Evolutionary conservation across 2,113 vertebrate species (phyloP), one percentile per base, ranked within the genome.

Genomic region (Tragelaphus scriptus): DNA sequence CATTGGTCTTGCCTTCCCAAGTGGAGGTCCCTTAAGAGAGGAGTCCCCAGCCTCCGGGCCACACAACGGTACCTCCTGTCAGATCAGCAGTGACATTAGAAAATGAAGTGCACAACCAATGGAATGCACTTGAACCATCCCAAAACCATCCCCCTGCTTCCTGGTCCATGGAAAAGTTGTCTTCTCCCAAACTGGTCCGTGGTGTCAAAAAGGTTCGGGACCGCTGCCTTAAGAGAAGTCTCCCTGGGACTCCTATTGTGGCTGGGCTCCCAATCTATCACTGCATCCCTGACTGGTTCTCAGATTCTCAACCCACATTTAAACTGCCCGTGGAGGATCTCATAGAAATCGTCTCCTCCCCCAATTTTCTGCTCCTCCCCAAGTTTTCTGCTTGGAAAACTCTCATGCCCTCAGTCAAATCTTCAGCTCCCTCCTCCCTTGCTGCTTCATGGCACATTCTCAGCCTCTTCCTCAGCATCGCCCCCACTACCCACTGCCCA

Each of bases 111-210:
- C 6, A 26, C 40, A 77, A 4, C 12, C 26, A 26, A 15, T 15
- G 71, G 26, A 26, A 15, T 77, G 71, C 40, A 15, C 71, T 26
- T 26, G 71, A 44, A 77, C 44, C 71, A 44, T 7, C 40, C 40
- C 2, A 0, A 7, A 26, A 44, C 71, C 3, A 0, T 1, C 40
- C 12, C 40, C 40, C 40, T 44, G 40, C 40, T 44, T 44, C 71
- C 71, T 77, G 71, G 6, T 26, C 21, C 40, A 44, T 7, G 23
- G 71, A 44, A 44, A 44, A 44, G 3, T 14, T 44, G 23, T 77
- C 40, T 40, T 77, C 71, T 77, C 13, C 71, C 40, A 77, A 26
- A 44, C 71, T 0, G 23, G 40, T 13, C 40, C 71, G 12, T 15
- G 71, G 40, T 44, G 71, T 44, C 71, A 44, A 26, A 26, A 77